Evolutionary conservation across 1,140 invertebrate genomes (phyloP), one percentile per base, ranked within the genome.

Genomic region (Drosophila parabipectinata): DNA sequence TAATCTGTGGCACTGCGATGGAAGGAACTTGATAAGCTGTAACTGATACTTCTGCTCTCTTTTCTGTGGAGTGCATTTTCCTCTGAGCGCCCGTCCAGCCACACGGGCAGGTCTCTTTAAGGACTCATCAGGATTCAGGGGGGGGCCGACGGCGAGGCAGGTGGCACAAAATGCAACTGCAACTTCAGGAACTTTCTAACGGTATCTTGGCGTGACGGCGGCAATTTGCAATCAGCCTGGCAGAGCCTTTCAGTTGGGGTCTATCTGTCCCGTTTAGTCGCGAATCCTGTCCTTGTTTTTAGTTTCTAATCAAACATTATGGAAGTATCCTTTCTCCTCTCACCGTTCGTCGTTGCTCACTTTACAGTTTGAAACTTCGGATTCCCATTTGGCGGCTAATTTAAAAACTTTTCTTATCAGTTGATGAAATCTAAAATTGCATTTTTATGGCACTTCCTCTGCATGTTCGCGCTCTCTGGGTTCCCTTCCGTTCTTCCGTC

Each of bases 401-500:
- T 87, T 87, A 87, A 87, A 87, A 87, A 87, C 79, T 87, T 85
- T 87, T 88, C 83, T 87, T 87, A 87, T 87, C 83, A 88, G 79
- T 87, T 87, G 83, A 87, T 87, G 83, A 77, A 87, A 87, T 87
- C 83, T 87, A 87, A 87, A 87, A 87, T 87, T 87, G 83, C 83
- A 87, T 87, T 87, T 87, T 87, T 85, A 85, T 85, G 77, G 77
- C 81, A 77, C 82, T 85, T 85, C 81, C 81, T 85, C 72, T 47
- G 45, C 21, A 44, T 24, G 45, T 57, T 66, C 44, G 39, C 10
- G 47, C 12, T 37, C 45, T n/a, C n/a, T n/a, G n/a, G n/a, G n/a
- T n/a, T n/a, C n/a, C n/a, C n/a, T 34, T 26, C 14, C 39, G 9
- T 34, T 9, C 15, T 51, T 58, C 21, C 14, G 66, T 63, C 48